Evolutionary conservation across 2,888 invertebrate genomes (phyloP).

Genomic region (Eurytoma adleriae): DNA sequence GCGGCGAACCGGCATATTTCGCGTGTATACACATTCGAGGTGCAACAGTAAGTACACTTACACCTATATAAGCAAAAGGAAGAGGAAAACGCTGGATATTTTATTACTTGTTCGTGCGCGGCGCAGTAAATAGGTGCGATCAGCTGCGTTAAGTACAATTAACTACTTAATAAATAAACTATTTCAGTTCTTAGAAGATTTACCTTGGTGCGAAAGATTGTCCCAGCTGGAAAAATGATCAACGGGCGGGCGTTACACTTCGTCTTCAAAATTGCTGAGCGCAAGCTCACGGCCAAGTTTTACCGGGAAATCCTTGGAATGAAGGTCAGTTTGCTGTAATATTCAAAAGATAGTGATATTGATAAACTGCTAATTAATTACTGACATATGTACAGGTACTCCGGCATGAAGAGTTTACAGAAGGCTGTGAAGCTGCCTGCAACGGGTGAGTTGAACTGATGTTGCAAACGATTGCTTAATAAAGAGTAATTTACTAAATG

Average conservation of each 20-base stretch:
- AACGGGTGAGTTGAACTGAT: slow-evolving; percentile 86
- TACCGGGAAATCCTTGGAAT: slow-evolving; percentile 94
- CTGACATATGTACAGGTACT: slow-evolving; percentile 81
- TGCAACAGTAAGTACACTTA: too few relatives aligned
- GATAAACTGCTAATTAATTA: neutral
- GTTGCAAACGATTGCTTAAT: neutral
- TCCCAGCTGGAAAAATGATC: slow-evolving; percentile 74
- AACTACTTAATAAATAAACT: too few relatives aligned
- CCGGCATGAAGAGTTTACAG: slow-evolving; percentile 97
- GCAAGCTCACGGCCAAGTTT: slow-evolving; percentile 90
- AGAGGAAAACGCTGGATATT: too few relatives aligned
- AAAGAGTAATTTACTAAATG: neutral
- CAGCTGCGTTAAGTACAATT: too few relatives aligned
- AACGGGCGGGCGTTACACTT: slow-evolving; percentile 93
- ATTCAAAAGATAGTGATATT: slow-evolving; percentile 46
- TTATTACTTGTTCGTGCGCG: too few relatives aligned
- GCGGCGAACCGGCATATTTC: neutral
- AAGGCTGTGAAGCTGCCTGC: slow-evolving; percentile 97
- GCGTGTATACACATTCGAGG: neutral
- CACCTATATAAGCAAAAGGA: too few relatives aligned
- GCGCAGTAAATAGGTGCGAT: too few relatives aligned
- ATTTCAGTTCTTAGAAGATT: neutral
- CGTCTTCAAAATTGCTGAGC: slow-evolving; percentile 96
- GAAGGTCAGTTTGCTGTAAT: slow-evolving; percentile 88
- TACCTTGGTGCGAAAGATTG: too few relatives aligned